Conservation (phyloP, 2,797 vertebrate genomes). For the Ammospiza maritima region DNA sequence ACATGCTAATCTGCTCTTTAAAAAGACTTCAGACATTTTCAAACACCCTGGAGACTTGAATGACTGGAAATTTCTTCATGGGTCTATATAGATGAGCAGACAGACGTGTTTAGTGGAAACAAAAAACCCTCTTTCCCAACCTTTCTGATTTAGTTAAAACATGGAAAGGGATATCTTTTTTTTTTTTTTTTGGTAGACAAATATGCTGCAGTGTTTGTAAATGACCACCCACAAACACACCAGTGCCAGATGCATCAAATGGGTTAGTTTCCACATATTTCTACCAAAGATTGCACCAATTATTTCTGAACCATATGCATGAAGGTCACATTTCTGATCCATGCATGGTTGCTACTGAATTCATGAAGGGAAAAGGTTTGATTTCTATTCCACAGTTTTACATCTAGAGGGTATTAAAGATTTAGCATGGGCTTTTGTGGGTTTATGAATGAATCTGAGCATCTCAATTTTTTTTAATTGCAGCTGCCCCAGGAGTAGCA, state of each 20-base stretch:
- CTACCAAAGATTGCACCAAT: background rate
- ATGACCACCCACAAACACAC: constrained; percentile 10
- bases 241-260: background rate
- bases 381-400: background rate
- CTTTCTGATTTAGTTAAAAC: constrained; percentile 41
- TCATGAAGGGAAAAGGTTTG: background rate
- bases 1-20: constrained; percentile 84
- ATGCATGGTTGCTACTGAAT: background rate
- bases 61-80: constrained; percentile 63
- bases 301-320: background rate
- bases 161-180: background rate
- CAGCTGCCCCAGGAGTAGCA: fast-evolving
- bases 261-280: background rate
- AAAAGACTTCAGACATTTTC: constrained; percentile 78
- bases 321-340: background rate
- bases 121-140: background rate
- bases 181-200: constrained; percentile 10
- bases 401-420: background rate
- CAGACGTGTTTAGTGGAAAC: constrained; percentile 63
- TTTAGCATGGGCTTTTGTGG: background rate
- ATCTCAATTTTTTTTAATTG: background rate
- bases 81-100: constrained; percentile 46
- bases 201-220: background rate
- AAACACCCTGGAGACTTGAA: constrained; percentile 74
- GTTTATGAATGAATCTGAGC: background rate